phyloP scores from a whole-genome alignment of 2,113 vertebrate species.

The Oriolus oriolus region DNA sequence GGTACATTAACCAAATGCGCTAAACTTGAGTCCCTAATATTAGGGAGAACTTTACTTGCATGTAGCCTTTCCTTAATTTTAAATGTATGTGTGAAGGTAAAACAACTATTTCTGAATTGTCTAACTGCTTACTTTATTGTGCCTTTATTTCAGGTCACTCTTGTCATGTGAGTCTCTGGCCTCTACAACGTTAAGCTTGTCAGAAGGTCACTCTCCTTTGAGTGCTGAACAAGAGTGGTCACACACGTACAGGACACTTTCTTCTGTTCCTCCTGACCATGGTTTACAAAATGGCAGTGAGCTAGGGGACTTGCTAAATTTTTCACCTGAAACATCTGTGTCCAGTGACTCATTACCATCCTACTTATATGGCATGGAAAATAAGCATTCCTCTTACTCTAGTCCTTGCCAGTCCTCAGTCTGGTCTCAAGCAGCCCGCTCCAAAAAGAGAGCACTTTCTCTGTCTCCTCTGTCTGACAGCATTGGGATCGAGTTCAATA shows the following conservation, averaged over 20 bases:
- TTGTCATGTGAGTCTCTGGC: constrained; percentile 83
- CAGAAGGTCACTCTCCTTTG: constrained; percentile 82
- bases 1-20: not conserved
- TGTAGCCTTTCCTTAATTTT: not conserved
- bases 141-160: constrained; percentile 78
- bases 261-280: constrained; percentile 71
- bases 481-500: constrained; percentile 89
- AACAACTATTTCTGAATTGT: not conserved
- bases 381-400: constrained; percentile 59
- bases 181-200: constrained; percentile 81
- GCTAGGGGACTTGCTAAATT: constrained; percentile 70
- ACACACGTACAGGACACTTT: constrained; percentile 77
- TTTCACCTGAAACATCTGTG: constrained; percentile 72
- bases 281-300: constrained; percentile 73
- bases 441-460: constrained; percentile 86
- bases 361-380: constrained; percentile 81
- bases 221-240: constrained; percentile 85
- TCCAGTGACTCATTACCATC: constrained; percentile 80
- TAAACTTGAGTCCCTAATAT: not conserved
- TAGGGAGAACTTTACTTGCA: not conserved
- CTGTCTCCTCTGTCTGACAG: constrained; percentile 87
- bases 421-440: constrained; percentile 62
- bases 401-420: constrained; percentile 75
- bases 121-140: not conserved
- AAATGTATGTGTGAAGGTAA: not conserved